Conservation (phyloP, 2,888 invertebrate genomes). For the Caenorhabditis imperialis region DNA sequence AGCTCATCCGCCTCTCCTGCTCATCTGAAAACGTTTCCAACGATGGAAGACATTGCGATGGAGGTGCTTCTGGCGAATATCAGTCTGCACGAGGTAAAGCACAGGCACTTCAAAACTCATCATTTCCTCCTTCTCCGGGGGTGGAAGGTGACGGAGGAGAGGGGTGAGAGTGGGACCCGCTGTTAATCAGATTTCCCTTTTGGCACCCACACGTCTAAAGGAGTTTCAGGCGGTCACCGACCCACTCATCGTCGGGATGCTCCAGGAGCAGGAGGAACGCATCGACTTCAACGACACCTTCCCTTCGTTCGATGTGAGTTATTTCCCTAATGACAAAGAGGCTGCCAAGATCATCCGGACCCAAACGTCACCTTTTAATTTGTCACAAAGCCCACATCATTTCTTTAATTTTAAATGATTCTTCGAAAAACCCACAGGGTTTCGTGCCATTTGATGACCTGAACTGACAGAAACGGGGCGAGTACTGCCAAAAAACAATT, state of each 20-base stretch:
- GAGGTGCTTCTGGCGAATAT: conserved; percentile 41
- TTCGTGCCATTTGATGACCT: no score
- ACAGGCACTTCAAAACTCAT: conserved; percentile 49
- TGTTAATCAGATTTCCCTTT: conserved; percentile 37
- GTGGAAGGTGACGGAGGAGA: conserved; percentile 8
- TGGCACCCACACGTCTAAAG: background rate
- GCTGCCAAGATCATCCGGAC: no score
- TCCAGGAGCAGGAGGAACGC: conserved; percentile 26
- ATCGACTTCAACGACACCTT: conserved; percentile 19
- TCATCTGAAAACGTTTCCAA: conserved; percentile 14
- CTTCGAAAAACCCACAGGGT: no score
- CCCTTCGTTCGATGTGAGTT: no score
- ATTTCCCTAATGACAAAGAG: no score
- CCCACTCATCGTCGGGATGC: conserved; percentile 42
- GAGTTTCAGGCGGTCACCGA: conserved; percentile 43
- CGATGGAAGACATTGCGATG: conserved; percentile 10
- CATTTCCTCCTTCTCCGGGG: conserved; percentile 17
- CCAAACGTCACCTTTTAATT: no score
- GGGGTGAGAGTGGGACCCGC: conserved; percentile 2
- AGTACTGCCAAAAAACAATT: no score
- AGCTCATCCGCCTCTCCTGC: conserved; percentile 15
- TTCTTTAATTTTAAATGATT: no score
- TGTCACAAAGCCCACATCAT: no score
- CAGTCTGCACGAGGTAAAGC: conserved; percentile 46
- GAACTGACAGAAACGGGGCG: no score